Conservation (phyloP, 2,888 invertebrate species). For the Mechanitis mazaeus region DNA sequence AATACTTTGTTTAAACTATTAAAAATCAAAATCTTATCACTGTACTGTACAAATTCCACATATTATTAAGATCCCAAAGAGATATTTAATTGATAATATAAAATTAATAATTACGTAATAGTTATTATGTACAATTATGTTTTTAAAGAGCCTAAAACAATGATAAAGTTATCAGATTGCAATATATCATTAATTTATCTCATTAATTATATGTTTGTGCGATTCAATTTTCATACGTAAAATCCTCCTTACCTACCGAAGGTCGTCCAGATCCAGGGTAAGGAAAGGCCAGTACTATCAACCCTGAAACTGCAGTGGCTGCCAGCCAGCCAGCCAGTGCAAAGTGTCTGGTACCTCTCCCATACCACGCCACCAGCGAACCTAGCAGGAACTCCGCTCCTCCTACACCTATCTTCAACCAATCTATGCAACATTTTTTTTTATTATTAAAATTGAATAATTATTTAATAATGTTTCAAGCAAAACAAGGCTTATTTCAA, state of each 20-base stretch:
- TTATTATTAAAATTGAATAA: too few relatives aligned
- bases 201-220: too few relatives aligned
- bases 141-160: neutral
- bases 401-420: constrained; percentile 47
- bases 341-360: constrained; percentile 43
- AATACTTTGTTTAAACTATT: neutral
- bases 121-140: too few relatives aligned
- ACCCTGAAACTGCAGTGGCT: constrained; percentile 41
- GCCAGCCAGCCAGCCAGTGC: constrained; percentile 51
- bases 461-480: too few relatives aligned
- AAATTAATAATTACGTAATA: too few relatives aligned
- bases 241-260: constrained; percentile 45
- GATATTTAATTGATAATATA: too few relatives aligned
- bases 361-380: constrained; percentile 51
- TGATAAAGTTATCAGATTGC: neutral
- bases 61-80: too few relatives aligned
- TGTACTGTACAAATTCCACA: too few relatives aligned
- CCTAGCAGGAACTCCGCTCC: constrained; percentile 48
- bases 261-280: constrained; percentile 39
- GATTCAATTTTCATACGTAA: too few relatives aligned
- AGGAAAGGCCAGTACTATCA: constrained; percentile 55
- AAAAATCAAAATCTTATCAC: too few relatives aligned
- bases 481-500: too few relatives aligned
- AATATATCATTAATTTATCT: constrained; percentile 2
- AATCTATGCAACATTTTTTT: constrained; percentile 40